phyloP scores from a whole-genome alignment of 2,113 vertebrate genomes.

The Mastomys coucha region DNA sequence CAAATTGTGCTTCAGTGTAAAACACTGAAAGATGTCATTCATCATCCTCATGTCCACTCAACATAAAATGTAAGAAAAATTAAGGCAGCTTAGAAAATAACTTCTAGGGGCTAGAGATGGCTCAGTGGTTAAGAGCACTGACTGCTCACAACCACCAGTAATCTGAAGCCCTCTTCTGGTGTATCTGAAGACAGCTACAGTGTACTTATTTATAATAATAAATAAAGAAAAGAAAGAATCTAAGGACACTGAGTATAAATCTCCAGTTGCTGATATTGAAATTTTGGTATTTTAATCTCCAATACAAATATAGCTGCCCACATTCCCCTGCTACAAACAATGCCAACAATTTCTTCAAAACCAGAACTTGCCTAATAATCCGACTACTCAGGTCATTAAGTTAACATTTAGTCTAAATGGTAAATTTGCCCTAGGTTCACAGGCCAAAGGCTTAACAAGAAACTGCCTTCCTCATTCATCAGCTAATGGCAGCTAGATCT shows the following conservation, averaged over 20 bases:
- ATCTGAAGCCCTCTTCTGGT: too few species aligned
- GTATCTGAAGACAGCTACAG: too few species aligned
- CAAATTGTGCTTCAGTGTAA: constrained; percentile 27
- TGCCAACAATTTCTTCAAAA: constrained; percentile 43
- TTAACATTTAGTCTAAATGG: neutral
- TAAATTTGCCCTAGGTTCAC: neutral
- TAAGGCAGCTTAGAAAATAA: neutral
- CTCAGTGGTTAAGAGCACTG: too few species aligned
- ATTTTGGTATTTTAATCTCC: constrained; percentile 42
- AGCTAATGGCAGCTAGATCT: neutral
- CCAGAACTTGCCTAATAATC: neutral
- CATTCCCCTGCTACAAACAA: neutral
- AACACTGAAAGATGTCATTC: neutral
- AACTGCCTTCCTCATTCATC: neutral
- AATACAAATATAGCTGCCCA: neutral
- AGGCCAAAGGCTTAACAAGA: neutral
- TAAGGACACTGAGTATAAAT: neutral
- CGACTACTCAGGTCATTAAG: neutral
- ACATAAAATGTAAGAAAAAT: neutral
- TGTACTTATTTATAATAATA: neutral
- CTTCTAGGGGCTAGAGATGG: too few species aligned
- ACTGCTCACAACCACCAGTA: too few species aligned
- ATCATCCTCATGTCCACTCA: neutral
- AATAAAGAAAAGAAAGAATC: constrained; percentile 26
- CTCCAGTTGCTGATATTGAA: neutral